Percentiles rank a stretch among this genome's conserved stretches.
Conservation (phyloP, 2,888 invertebrate species). For the Spilosoma lubricipeda region DNA sequence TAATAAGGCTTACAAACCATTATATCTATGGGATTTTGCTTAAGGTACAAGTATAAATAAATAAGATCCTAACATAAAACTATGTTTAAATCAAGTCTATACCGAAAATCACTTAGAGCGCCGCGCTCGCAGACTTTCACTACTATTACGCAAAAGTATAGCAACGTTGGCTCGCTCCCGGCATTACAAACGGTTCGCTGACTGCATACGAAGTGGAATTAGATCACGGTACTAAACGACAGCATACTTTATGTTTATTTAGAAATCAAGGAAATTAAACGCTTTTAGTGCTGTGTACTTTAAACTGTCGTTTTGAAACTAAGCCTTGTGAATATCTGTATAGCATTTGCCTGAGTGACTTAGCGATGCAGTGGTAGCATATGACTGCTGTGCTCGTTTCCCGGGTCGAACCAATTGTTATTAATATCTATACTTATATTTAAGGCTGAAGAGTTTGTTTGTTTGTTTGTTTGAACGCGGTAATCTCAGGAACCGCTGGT, state of each 20-base stretch:
- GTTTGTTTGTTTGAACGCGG: too few species aligned
- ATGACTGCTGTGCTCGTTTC: too few species aligned
- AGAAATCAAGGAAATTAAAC: constrained; percentile 15
- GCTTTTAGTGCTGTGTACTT: neutral
- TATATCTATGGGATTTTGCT: too few species aligned
- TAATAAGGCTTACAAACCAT: too few species aligned
- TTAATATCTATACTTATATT: too few species aligned
- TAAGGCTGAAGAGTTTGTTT: too few species aligned
- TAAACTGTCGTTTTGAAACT: too few species aligned
- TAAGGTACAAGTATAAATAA: constrained; percentile 18
- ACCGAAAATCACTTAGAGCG: constrained; percentile 29
- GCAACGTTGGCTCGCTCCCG: constrained; percentile 49
- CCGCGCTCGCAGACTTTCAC: constrained; percentile 42
- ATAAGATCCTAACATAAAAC: constrained; percentile 11
- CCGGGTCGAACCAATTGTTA: too few species aligned
- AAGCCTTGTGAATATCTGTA: too few species aligned
- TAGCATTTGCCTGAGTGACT: too few species aligned
- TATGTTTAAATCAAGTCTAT: constrained; percentile 17
- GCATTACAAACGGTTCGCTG: constrained; percentile 46
- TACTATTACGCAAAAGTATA: constrained; percentile 67
- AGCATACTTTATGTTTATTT: neutral
- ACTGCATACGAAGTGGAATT: constrained; percentile 43
- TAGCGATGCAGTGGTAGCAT: too few species aligned
- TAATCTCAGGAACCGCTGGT: too few species aligned
- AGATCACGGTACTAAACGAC: constrained; percentile 24